Base-by-base conservation (phyloP, 2,888 invertebrate genomes). In the Tortrix viridana region DNA sequence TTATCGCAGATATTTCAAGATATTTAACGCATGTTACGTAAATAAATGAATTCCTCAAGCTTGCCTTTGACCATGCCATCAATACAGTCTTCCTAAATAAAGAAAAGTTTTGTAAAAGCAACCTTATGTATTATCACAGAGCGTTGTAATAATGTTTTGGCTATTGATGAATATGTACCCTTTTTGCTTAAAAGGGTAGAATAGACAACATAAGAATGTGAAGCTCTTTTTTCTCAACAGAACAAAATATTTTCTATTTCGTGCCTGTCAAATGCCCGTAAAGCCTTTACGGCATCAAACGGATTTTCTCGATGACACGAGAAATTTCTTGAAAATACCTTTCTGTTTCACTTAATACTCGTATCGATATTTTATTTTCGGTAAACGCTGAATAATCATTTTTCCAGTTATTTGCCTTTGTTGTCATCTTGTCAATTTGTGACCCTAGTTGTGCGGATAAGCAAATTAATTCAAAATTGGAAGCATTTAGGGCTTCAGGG, bases 281-380 rank as follows among this genome's bases (percentile, higher is more conserved):
- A 76, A 75, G 71, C 74, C 68, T 74, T 74, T 74, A 70, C 70
- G 64, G 59, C 76, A 71, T 76, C 76, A 80, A 77, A 79, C 67
- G 67, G 75, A 75, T 79, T 70, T 62, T 67, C 50, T 60, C 60
- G 60, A 52, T 66, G 58, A 71, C 70, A 73, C 71, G 70, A 66
- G 65, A 63, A 66, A 76, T 72, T 72, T 68, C 66, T 60, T 69
- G 68, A 72, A 73, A 73, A 75, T 74, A 67, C 69, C 69, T 64
- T 68, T 70, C 67, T 72, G 67, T 72, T 73, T 69, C 66, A 53
- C 32, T 48, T 58, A 63, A 63, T 63, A 32, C 32, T 23, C 46
- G 56, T 56, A 56, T 56, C 38, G 61, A 61, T 50, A 61, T 54
- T 20, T 47, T 20, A 38, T 60, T 41, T 60, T 60, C 43, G 26